Percentiles rank a stretch among this genome's conserved stretches.
Evolutionary conservation across 2,113 vertebrate species (phyloP).

Genomic region (Suricata suricatta): DNA sequence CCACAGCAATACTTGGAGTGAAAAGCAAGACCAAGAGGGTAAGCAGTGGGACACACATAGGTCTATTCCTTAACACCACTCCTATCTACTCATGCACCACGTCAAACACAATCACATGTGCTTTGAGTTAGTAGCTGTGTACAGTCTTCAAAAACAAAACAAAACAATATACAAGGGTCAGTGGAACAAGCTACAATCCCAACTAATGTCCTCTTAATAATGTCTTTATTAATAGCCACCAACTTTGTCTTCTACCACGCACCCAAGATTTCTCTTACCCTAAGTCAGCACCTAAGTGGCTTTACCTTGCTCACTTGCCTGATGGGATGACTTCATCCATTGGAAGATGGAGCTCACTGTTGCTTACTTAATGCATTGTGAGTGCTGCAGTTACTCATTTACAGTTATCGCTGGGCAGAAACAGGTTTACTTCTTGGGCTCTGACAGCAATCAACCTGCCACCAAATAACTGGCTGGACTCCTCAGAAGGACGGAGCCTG

Average conservation of each 20-base stretch:
- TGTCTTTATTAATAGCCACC: neutral
- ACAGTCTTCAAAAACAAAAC: neutral
- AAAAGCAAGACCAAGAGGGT: neutral
- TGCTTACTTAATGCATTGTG: neutral
- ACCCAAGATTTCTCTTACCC: neutral
- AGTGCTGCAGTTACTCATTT: neutral
- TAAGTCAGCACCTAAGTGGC: neutral
- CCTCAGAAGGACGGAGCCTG: neutral
- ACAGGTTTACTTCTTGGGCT: neutral
- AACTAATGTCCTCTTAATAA: neutral
- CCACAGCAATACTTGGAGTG: neutral
- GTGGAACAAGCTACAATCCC: neutral
- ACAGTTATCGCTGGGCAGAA: neutral
- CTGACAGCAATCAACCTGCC: neutral
- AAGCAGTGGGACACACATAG: neutral
- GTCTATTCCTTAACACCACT: neutral
- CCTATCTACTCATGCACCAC: neutral
- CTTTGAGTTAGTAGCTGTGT: neutral
- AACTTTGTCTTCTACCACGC: neutral
- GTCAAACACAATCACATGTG: neutral
- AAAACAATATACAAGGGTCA: neutral
- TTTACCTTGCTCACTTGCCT: neutral
- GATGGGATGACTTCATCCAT: neutral
- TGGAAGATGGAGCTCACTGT: neutral
- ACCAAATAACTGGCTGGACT: neutral